Conservation (phyloP, 1,140 invertebrate species). For the Cephus cinctus region DNA sequence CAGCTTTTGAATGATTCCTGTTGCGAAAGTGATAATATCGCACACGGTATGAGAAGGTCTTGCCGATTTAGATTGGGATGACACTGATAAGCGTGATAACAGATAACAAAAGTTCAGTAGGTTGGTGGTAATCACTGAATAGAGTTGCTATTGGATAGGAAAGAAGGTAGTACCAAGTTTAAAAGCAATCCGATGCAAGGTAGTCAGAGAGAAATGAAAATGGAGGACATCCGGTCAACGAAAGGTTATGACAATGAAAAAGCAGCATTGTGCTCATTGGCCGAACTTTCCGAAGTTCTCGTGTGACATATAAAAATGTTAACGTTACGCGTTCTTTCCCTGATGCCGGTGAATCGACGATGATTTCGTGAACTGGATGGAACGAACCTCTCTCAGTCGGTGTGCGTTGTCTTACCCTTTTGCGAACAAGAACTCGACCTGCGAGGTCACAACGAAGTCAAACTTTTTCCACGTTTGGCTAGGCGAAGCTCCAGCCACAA, state of each 20-base stretch:
- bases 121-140: no score
- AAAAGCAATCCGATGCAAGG: no score
- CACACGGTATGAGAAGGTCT: no score
- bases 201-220: no score
- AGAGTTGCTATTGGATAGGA: no score
- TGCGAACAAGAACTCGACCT: conserved; percentile 10
- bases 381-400: conserved; percentile 44
- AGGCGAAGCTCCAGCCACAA: conserved; percentile 49
- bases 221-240: no score
- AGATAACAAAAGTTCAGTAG: no score
- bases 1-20: no score
- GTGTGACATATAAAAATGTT: conserved; percentile 31
- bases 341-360: conserved; percentile 8
- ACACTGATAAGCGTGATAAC: no score
- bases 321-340: background rate
- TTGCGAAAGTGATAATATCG: no score
- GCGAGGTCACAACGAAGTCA: conserved; percentile 44
- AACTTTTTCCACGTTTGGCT: conserved; percentile 38
- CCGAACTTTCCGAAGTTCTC: conserved; percentile 11
- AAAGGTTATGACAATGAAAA: conserved; percentile 5
- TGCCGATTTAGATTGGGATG: no score
- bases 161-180: no score
- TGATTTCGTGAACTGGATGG: conserved; percentile 31
- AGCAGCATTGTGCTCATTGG: conserved; percentile 19
- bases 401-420: conserved; percentile 22